These are phyloP conservation scores for Aphidius gifuensis DNA, from an alignment of 1,140 invertebrate genomes.

Conservation along the genomic window DNA sequence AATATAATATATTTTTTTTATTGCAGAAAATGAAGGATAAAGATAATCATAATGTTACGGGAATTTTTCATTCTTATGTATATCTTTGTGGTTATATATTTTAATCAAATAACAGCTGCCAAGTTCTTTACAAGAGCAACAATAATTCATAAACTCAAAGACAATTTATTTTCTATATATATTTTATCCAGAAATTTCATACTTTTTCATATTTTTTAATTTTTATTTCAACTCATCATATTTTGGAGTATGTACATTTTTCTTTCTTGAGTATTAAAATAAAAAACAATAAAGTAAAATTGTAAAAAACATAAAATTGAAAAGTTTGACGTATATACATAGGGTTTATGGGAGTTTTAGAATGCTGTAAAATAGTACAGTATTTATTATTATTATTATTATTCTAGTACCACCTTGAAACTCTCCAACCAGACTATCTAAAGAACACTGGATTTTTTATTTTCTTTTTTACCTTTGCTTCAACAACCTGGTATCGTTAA, in stretches of 20 bases:
- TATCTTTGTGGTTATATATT: too few species aligned
- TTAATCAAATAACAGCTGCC: too few species aligned
- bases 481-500: too few species aligned
- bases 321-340: constrained; percentile 45
- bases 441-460: too few species aligned
- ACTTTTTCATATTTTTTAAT: neutral
- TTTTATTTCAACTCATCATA: neutral
- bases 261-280: constrained; percentile 33
- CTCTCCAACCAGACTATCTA: constrained; percentile 5
- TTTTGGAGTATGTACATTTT: neutral
- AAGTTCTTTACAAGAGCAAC: neutral
- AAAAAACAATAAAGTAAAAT: constrained; percentile 32
- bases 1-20: too few species aligned
- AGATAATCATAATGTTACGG: too few species aligned
- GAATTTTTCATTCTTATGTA: too few species aligned
- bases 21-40: too few species aligned
- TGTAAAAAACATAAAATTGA: constrained; percentile 49
- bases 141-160: constrained; percentile 27
- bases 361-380: constrained; percentile 49
- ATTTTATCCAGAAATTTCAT: too few species aligned
- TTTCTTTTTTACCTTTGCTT: too few species aligned
- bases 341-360: constrained; percentile 50
- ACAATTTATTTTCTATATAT: neutral
- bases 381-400: constrained; percentile 42
- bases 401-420: constrained; percentile 46